phyloP scores from a whole-genome alignment of 2,113 vertebrate species.

The Bos javanicus region DNA sequence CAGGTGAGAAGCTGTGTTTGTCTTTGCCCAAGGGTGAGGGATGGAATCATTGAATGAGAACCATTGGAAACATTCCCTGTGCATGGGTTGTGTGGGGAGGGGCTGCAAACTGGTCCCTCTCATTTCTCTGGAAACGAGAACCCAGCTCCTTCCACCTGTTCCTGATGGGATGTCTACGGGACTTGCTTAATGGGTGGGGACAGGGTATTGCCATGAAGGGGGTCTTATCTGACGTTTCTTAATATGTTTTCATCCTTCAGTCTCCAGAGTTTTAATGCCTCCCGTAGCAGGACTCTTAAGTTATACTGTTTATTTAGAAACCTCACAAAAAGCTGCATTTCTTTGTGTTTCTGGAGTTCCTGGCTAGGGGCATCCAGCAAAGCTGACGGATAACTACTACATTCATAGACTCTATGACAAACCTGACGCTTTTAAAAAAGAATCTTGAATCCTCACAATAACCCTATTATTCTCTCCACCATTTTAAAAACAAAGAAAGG shows the following conservation, averaged over 20 bases:
- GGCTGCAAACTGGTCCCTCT: not conserved
- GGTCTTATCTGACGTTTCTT: not conserved
- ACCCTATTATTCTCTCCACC: not conserved
- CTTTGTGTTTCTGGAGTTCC: not conserved
- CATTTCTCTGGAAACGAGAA: not conserved
- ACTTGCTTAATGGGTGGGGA: not conserved
- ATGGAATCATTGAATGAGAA: not conserved
- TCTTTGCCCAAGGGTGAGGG: not conserved
- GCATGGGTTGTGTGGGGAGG: not conserved
- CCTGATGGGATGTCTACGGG: not conserved
- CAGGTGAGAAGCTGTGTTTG: not conserved
- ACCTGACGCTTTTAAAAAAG: not conserved
- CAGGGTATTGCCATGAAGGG: not conserved
- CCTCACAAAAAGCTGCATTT: not conserved
- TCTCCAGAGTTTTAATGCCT: not conserved
- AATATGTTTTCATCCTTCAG: not conserved
- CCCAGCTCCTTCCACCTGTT: not conserved
- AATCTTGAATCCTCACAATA: accelerated
- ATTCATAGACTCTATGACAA: not conserved
- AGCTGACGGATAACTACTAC: no score
- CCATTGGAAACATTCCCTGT: no score
- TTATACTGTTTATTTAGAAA: not conserved
- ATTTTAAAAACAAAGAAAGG: not conserved
- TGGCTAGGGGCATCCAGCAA: not conserved
- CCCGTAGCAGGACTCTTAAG: not conserved